Conservation (phyloP, 2,888 invertebrate species). For the Drosophila affinis region DNA sequence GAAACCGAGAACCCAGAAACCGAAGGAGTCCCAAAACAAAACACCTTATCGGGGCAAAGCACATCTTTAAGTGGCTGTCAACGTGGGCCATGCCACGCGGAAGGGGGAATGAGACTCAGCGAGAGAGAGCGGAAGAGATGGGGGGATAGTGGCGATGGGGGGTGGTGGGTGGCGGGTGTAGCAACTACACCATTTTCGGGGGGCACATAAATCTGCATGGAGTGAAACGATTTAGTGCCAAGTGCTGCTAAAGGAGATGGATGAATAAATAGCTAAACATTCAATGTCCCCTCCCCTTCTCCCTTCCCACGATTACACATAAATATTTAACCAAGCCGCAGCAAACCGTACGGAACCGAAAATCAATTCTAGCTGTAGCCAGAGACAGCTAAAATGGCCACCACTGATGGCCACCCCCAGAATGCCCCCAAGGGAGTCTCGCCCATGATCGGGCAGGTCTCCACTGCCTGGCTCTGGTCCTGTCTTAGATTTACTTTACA, state of each 20-base stretch:
- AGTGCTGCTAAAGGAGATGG: conserved; percentile 25
- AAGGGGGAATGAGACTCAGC: neutral
- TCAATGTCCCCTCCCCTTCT: conserved; percentile 4
- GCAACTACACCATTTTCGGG: conserved; percentile 43
- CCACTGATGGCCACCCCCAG: neutral
- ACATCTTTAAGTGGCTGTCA: conserved; percentile 81
- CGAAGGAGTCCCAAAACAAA: conserved; percentile 57
- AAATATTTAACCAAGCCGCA: neutral
- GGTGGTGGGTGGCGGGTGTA: conserved; percentile 3
- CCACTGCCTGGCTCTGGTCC: conserved; percentile 16
- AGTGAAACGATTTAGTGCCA: conserved; percentile 36
- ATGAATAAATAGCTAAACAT: conserved; percentile 38
- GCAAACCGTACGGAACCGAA: neutral
- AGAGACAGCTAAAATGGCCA: neutral
- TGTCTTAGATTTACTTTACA: conserved; percentile 66
- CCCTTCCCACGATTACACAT: neutral
- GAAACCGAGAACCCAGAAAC: conserved; percentile 19
- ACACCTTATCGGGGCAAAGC: conserved; percentile 73
- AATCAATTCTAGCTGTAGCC: neutral
- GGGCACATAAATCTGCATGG: conserved; percentile 64
- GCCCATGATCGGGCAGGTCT: conserved; percentile 25
- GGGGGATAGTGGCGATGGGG: too few species aligned
- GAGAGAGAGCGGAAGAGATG: neutral
- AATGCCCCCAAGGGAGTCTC: conserved; percentile 5
- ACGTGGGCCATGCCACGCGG: conserved; percentile 45